Conservation (phyloP, 2,797 vertebrate genomes). For the Lagocephalus sceleratus region DNA sequence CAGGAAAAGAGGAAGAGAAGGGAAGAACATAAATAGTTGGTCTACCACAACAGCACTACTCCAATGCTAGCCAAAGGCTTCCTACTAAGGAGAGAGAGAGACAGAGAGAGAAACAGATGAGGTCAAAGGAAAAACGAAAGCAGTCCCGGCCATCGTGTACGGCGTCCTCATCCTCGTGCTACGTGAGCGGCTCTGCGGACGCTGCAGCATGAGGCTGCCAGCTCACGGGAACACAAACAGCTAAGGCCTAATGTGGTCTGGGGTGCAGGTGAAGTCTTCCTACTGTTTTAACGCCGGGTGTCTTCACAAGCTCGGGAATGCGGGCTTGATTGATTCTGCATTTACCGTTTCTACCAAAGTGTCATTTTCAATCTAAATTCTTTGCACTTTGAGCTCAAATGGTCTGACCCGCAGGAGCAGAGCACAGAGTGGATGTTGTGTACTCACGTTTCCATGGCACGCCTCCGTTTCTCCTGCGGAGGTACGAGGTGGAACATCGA, state of each 20-base stretch:
- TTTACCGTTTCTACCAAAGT: neutral
- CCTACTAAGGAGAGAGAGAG: constrained; percentile 67
- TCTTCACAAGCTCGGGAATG: neutral
- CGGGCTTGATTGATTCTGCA: neutral
- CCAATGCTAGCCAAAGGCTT: constrained; percentile 66
- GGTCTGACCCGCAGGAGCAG: neutral
- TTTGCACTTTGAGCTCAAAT: neutral
- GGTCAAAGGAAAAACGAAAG: constrained; percentile 47
- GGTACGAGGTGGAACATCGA: constrained; percentile 5
- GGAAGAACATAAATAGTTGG: constrained; percentile 70
- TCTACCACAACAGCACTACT: constrained; percentile 76
- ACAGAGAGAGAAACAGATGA: constrained; percentile 67
- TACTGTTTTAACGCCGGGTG: neutral
- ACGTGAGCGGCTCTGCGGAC: constrained; percentile 26
- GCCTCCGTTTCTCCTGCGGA: constrained; percentile 62
- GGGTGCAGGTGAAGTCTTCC: neutral
- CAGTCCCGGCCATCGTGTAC: constrained; percentile 42
- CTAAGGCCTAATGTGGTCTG: neutral
- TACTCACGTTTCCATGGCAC: constrained; percentile 68
- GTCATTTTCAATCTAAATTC: neutral
- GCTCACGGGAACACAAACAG: neutral
- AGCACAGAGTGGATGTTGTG: neutral
- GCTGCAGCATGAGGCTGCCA: neutral
- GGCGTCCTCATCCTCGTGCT: constrained; percentile 56
- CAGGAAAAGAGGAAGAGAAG: constrained; percentile 53